Conservation (phyloP, 2,888 invertebrate genomes). For the Herminia tarsipennalis region DNA sequence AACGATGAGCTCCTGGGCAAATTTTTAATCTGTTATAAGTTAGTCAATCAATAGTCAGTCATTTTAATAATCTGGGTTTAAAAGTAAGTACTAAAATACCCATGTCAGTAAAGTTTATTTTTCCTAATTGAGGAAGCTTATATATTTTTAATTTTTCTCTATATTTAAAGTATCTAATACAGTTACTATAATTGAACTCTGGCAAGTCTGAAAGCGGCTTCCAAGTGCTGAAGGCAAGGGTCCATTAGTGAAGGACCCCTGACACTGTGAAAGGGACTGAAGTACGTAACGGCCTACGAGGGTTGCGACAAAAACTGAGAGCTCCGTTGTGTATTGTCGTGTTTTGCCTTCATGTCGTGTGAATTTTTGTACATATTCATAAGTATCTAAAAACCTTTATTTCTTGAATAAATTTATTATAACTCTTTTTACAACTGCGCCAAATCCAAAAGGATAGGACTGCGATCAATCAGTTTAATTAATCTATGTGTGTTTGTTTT, state of each 20-base stretch:
- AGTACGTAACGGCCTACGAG: constrained; percentile 43
- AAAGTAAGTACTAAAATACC: no score
- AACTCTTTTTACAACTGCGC: neutral
- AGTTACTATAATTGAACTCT: constrained; percentile 10
- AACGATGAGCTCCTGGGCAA: no score
- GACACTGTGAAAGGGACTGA: constrained; percentile 60
- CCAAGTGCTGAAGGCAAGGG: constrained; percentile 50
- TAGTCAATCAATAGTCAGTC: no score
- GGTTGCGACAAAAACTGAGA: constrained; percentile 34
- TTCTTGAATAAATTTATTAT: neutral
- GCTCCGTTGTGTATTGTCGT: constrained; percentile 16
- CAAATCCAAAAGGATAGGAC: no score
- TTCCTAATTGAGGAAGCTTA: neutral
- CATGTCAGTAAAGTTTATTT: no score
- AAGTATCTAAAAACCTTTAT: neutral
- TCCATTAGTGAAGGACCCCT: constrained; percentile 66
- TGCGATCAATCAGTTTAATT: no score
- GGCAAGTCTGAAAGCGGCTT: constrained; percentile 50
- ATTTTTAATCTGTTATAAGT: no score
- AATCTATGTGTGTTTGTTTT: no score
- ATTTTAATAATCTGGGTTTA: no score
- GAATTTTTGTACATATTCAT: constrained; percentile 1
- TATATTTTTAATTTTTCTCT: neutral
- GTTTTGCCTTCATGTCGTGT: neutral
- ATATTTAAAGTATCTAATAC: constrained; percentile 18